These are phyloP conservation scores for Resseliella maxima DNA, from an alignment of 2,888 invertebrate genomes.

Conservation along the genomic window DNA sequence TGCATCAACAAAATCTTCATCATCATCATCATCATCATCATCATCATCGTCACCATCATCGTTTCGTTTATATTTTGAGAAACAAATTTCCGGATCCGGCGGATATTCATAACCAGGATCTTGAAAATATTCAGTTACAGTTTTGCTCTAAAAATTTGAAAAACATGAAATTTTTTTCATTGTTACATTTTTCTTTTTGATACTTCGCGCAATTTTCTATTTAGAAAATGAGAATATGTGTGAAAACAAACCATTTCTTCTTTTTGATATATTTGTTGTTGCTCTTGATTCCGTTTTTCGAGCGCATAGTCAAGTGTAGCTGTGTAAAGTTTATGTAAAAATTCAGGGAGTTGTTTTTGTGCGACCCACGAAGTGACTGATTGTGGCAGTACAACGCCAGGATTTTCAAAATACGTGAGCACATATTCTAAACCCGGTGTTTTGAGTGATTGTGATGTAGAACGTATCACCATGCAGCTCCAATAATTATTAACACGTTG, in stretches of 20 bases:
- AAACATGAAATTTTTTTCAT: neutral
- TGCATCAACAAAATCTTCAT: constrained; percentile 10
- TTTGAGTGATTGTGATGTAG: constrained; percentile 65
- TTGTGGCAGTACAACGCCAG: constrained; percentile 80
- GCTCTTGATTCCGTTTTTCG: constrained; percentile 59
- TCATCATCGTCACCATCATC: neutral
- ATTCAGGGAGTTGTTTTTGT: constrained; percentile 81
- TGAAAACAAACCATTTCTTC: neutral
- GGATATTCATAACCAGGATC: constrained; percentile 59
- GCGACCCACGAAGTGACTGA: constrained; percentile 80
- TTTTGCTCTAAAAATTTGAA: constrained; percentile 25
- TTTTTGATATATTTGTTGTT: neutral
- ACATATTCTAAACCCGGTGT: constrained; percentile 81
- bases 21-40: constrained; percentile 20
- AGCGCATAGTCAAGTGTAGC: constrained; percentile 76
- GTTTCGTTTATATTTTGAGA: neutral
- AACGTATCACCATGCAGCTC: constrained; percentile 88
- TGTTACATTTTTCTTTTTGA: too few relatives aligned
- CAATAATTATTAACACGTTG: constrained; percentile 84
- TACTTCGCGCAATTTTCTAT: too few relatives aligned
- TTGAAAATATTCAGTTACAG: constrained; percentile 53
- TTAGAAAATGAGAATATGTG: too few relatives aligned
- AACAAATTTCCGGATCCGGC: constrained; percentile 55
- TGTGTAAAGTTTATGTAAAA: constrained; percentile 75
- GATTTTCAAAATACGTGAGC: constrained; percentile 89